Evolutionary conservation across 37 sponge, comb jelly and placozoan genomes (phyloP).

Genomic region (Haliclona indistincta): DNA sequence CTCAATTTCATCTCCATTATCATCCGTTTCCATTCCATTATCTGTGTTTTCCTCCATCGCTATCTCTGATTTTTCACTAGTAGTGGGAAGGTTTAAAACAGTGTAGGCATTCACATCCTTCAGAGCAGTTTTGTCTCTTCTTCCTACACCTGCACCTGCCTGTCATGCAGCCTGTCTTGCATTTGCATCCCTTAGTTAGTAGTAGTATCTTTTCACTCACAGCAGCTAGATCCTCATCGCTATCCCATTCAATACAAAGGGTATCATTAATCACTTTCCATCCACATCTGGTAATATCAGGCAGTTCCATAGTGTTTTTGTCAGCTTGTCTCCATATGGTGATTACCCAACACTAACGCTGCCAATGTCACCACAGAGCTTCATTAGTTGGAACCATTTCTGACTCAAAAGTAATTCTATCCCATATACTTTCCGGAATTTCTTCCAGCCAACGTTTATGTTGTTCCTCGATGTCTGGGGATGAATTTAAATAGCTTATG

Average conservation of each 20-base stretch:
- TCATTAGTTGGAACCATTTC: constrained; percentile 10
- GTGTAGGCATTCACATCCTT: not conserved
- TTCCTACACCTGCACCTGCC: not conserved
- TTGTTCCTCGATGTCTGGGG: not conserved
- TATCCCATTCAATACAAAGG: constrained; percentile 15
- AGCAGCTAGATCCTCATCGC: not conserved
- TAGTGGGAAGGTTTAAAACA: no score
- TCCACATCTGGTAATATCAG: not conserved
- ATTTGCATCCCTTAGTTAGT: constrained; percentile 3
- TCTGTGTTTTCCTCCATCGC: no score
- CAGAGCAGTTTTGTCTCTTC: not conserved
- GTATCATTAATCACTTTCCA: constrained; percentile 6
- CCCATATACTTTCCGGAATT: constrained; percentile 5
- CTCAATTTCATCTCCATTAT: no score
- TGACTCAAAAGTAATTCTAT: constrained; percentile 1
- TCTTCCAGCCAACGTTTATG: constrained; percentile 1
- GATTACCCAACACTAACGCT: constrained; percentile 2
- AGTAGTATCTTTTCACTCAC: not conserved
- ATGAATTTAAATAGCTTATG: not conserved
- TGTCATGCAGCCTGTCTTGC: no score
- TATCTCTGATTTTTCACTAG: no score
- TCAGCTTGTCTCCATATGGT: constrained; percentile 15
- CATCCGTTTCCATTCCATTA: no score
- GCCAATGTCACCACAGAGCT: constrained; percentile 8
- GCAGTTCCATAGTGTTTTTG: not conserved